phyloP scores from a whole-genome alignment of 1,140 invertebrate genomes.

The Dendroctonus valens region DNA sequence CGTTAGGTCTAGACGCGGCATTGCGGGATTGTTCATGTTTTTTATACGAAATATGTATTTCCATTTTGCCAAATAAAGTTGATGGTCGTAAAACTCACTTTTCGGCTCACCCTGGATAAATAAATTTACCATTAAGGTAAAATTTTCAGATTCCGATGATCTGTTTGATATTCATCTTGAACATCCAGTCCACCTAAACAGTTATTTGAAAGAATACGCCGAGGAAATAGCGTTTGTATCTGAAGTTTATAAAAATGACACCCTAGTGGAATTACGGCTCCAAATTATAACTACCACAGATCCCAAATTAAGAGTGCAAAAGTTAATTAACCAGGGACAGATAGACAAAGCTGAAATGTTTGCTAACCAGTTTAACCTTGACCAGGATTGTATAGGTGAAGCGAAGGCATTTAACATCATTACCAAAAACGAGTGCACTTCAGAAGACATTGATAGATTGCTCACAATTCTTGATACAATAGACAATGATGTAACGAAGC shows the following conservation, averaged over 20 bases:
- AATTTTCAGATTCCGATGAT: conserved; percentile 27
- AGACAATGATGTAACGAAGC: conserved; percentile 33
- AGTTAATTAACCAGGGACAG: conserved; percentile 33
- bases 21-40: too few relatives aligned
- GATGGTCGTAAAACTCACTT: background rate
- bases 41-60: too few relatives aligned
- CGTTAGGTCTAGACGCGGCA: too few relatives aligned
- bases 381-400: conserved; percentile 31
- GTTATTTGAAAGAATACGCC: conserved; percentile 18
- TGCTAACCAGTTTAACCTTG: conserved; percentile 33
- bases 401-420: conserved; percentile 39
- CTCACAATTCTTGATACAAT: conserved; percentile 37
- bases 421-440: conserved; percentile 32
- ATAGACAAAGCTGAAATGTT: conserved; percentile 43
- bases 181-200: conserved; percentile 29
- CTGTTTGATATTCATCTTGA: conserved; percentile 36
- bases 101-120: conserved; percentile 8
- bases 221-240: conserved; percentile 40
- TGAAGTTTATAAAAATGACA: conserved; percentile 26
- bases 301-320: conserved; percentile 35
- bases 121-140: background rate
- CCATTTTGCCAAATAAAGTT: too few relatives aligned
- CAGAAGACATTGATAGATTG: conserved; percentile 38
- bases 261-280: conserved; percentile 34
- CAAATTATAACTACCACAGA: conserved; percentile 36